Base-by-base conservation (phyloP, 30 jellyfish, hydroid and myxozoan species). In the Aurelia sp. region DNA sequence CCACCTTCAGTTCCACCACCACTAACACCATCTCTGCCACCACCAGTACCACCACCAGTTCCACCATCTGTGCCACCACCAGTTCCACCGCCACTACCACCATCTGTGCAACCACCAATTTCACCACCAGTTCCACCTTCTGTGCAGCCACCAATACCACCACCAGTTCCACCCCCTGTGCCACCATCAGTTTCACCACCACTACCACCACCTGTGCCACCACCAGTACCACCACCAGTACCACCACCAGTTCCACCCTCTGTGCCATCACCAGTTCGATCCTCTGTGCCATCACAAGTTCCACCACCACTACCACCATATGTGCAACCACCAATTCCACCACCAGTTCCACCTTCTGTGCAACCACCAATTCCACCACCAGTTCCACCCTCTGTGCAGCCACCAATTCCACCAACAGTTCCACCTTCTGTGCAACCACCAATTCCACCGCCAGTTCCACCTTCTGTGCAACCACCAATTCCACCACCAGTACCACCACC, bases 41-140 rank as follows among this genome's bases (percentile, higher is more conserved):
- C 88, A 10, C 88, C 88, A 5, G 72, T 91, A 0, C 62, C 91
- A 6, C 96, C 91, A 24, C 69, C 91, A 11, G 91, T 84, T 0
- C 80, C 91, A 5, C 76, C 55, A 27, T 59, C 91, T 5, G 75
- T 87, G 1, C 65, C 91, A 22, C 88, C 88, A 4, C 41, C 96
- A 18, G 69, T 67, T 1, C 72, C 91, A 1, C 71, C 91, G 1
- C 44, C 88, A 6, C 58, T 76, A 0, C 51, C 88, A 24, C 58
- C 78, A 18, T 69, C 85, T 3, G 15, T 85, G 4, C 73, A 78
- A 19, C 76, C 78, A 7, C 87, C 93, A n/a, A 61, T 85, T 33
- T 58, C 77, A 33, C 63, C 80, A 31, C 83, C 93, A 0, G 81
- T 84, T 24, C 82, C 93, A 15, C 88, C 88, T 2, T 76, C 74